Evolutionary conservation across 2,888 invertebrate genomes (phyloP).

Genomic region (Empis stercorea): DNA sequence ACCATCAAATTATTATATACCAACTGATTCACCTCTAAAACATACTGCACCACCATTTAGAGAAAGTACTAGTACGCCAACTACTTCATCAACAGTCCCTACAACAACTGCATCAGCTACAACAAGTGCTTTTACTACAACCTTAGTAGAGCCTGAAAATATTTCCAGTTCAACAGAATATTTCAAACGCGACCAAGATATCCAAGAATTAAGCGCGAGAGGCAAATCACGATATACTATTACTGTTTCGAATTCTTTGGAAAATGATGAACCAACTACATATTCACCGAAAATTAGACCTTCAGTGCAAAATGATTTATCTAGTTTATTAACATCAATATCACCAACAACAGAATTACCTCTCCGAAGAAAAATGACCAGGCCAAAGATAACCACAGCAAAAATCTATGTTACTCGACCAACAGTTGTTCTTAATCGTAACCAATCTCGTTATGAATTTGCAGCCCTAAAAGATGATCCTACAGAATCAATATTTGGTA

Average conservation of each 20-base stretch:
- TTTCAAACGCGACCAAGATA: conserved; percentile 9
- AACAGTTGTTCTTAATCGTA: neutral
- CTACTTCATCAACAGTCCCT: conserved; percentile 13
- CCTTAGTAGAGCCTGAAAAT: conserved; percentile 9
- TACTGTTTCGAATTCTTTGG: conserved; percentile 21
- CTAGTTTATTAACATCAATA: neutral
- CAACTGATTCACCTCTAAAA: neutral
- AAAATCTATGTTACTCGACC: neutral
- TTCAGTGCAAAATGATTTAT: conserved; percentile 6
- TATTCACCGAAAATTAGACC: conserved; percentile 30
- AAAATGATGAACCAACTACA: conserved; percentile 28
- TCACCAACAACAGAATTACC: conserved; percentile 2
- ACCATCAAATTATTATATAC: neutral
- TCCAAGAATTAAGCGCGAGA: conserved; percentile 20
- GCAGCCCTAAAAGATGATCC: conserved; percentile 7
- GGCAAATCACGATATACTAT: conserved; percentile 33
- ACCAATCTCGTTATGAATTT: conserved; percentile 9
- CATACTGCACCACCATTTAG: conserved; percentile 1
- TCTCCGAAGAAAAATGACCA: neutral
- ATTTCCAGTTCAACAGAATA: conserved; percentile 12
- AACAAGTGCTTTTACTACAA: conserved; percentile 9
- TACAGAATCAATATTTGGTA: neutral
- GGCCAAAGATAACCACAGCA: neutral
- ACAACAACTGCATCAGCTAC: conserved; percentile 16
- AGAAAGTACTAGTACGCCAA: conserved; percentile 15